These are phyloP conservation scores for Pseudonaja textilis DNA, from an alignment of 2,113 vertebrate genomes.

Conservation along the genomic window DNA sequence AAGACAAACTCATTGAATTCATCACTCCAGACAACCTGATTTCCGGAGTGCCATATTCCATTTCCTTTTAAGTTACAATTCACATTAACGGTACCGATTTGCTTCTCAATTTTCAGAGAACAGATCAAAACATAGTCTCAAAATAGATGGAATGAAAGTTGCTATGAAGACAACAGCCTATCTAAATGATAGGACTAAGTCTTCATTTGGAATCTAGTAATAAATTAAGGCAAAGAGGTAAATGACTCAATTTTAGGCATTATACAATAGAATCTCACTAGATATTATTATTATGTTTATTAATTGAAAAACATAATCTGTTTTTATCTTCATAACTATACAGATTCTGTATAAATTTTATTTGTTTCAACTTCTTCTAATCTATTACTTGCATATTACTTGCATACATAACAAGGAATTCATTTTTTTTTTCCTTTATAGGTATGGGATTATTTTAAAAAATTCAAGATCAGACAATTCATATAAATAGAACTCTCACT, in stretches of 20 bases:
- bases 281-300: background rate
- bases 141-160: background rate
- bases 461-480: background rate
- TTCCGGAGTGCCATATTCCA: background rate
- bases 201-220: background rate
- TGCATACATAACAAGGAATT: background rate
- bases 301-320: background rate
- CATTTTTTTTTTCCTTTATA: background rate
- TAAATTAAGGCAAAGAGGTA: background rate
- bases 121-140: background rate
- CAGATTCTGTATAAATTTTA: background rate
- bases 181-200: background rate
- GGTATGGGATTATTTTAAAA: background rate
- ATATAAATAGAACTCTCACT: background rate
- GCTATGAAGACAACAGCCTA: background rate
- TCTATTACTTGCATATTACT: no score
- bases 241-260: background rate
- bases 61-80: conserved; percentile 2
- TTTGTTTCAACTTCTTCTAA: background rate
- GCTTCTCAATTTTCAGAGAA: background rate
- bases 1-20: background rate
- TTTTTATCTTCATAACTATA: background rate
- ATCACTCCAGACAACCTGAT: background rate
- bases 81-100: background rate
- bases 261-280: background rate